Conservation (phyloP, 1,140 invertebrate genomes). For the Cydia amplana region DNA sequence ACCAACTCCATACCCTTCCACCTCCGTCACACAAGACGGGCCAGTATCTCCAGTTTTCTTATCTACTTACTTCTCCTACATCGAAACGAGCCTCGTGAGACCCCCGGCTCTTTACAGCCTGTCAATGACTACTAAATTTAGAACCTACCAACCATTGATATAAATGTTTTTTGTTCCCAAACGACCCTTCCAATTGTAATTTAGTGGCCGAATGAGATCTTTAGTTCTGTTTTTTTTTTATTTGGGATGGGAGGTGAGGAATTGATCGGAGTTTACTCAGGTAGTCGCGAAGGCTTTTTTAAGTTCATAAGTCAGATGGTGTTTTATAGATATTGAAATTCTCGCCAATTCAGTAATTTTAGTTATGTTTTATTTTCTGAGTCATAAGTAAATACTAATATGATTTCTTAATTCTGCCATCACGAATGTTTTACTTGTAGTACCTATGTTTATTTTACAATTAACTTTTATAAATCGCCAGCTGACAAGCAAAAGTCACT, state of each 20-base stretch:
- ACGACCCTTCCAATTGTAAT: slow-evolving; percentile 76
- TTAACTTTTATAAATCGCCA: no score
- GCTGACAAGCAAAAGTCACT: no score
- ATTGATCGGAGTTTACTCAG: slow-evolving; percentile 12
- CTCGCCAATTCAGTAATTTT: no score
- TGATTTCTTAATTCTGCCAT: no score
- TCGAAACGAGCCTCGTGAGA: slow-evolving; percentile 66
- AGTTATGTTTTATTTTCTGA: no score
- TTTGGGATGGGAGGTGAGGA: not conserved
- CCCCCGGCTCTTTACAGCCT: slow-evolving; percentile 70
- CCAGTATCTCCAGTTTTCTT: slow-evolving; percentile 62
- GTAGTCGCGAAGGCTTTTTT: not conserved
- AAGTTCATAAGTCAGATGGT: no score
- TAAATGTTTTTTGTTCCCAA: slow-evolving; percentile 79
- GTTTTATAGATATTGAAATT: no score
- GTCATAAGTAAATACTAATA: no score
- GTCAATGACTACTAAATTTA: slow-evolving; percentile 78
- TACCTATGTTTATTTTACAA: no score
- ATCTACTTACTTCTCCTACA: slow-evolving; percentile 63
- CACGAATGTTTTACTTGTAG: no score
- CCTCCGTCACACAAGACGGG: slow-evolving; percentile 39
- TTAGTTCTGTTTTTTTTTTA: slow-evolving; percentile 32
- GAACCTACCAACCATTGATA: slow-evolving; percentile 76
- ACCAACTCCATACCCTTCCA: slow-evolving; percentile 41
- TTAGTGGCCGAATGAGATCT: slow-evolving; percentile 60